Evolutionary conservation across 2,797 vertebrate species (phyloP).

Genomic region (Craterocephalus amniculus): DNA sequence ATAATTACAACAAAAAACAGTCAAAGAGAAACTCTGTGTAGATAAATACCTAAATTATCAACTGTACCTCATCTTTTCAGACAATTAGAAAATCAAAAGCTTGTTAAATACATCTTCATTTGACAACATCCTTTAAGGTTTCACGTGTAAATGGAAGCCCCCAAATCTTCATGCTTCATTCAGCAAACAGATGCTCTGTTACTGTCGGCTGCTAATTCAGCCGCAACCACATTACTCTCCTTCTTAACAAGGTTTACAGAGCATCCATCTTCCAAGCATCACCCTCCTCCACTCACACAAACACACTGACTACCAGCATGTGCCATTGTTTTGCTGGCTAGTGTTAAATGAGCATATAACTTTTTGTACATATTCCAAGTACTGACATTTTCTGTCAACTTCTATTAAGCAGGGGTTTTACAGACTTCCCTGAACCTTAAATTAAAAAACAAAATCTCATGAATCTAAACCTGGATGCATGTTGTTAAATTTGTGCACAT

Average conservation of each 20-base stretch:
- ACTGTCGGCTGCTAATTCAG: slow-evolving; percentile 64
- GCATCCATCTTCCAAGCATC: slow-evolving; percentile 41
- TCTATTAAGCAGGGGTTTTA: too few relatives aligned
- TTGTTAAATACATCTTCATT: slow-evolving; percentile 9
- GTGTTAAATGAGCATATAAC: slow-evolving; percentile 9
- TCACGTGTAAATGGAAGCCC: slow-evolving; percentile 40
- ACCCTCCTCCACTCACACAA: slow-evolving; percentile 24
- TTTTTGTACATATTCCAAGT: neutral
- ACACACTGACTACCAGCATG: slow-evolving; percentile 12
- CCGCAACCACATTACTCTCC: slow-evolving; percentile 68
- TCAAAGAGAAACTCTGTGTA: neutral
- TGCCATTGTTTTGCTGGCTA: neutral
- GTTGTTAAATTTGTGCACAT: too few relatives aligned
- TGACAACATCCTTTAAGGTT: slow-evolving; percentile 17
- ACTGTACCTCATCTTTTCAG: neutral
- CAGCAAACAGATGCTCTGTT: slow-evolving; percentile 50
- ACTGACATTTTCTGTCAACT: neutral
- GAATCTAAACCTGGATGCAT: too few relatives aligned
- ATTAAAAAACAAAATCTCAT: too few relatives aligned
- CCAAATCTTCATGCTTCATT: slow-evolving; percentile 42
- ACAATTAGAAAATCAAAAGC: slow-evolving; percentile 4
- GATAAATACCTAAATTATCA: neutral
- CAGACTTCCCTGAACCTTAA: too few relatives aligned
- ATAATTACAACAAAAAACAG: too few relatives aligned
- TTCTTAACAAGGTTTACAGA: slow-evolving; percentile 64